Conservation (phyloP, 2,113 vertebrate species). For the Lontra canadensis region DNA sequence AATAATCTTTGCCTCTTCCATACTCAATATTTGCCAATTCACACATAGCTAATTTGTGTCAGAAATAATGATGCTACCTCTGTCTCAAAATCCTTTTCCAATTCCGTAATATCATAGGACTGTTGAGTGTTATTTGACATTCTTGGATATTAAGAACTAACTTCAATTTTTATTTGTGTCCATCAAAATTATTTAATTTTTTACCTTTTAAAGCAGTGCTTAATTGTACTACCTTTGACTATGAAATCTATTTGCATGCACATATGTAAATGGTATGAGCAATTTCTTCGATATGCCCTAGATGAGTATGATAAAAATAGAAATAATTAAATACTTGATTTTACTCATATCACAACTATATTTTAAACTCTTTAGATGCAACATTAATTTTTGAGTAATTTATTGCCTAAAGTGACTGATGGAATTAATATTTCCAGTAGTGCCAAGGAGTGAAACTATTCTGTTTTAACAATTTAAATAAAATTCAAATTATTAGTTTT, state of each 20-base stretch:
- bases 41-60: not conserved
- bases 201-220: not conserved
- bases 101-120: not conserved
- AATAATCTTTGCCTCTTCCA: not conserved
- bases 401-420: not conserved
- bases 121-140: not conserved
- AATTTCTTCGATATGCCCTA: not conserved
- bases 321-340: not conserved
- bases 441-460: not conserved
- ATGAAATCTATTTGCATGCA: not conserved
- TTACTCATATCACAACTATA: not conserved
- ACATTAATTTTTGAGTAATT: not conserved
- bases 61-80: not conserved
- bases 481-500: not conserved
- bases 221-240: not conserved
- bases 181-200: not conserved
- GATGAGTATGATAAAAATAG: not conserved
- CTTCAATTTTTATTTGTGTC: not conserved
- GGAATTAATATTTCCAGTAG: not conserved
- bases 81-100: not conserved
- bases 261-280: not conserved
- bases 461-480: not conserved
- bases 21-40: not conserved
- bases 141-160: not conserved
- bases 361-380: slow-evolving; percentile 11